Evolutionary conservation across 2,888 invertebrate species (phyloP).

Genomic region (Beris chalybata): DNA sequence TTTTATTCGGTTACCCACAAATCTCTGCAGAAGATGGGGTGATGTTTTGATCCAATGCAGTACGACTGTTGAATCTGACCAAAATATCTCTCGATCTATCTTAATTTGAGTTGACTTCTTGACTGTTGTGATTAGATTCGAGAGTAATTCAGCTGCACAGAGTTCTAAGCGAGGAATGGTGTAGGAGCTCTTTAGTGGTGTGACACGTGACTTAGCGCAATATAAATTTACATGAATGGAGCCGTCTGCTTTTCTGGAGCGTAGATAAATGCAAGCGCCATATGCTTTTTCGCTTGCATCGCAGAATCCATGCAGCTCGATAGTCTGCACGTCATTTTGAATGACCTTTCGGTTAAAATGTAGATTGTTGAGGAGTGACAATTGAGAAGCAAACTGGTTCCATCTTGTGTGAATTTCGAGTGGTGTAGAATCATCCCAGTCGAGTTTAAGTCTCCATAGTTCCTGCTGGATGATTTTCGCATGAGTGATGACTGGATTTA

Average conservation of each 20-base stretch:
- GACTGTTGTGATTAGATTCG: background rate
- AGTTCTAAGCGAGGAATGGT: background rate
- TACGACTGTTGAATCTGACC: background rate
- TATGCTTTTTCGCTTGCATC: slow-evolving; percentile 12
- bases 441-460: too few relatives aligned
- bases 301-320: slow-evolving; percentile 7
- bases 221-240: background rate
- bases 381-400: too few relatives aligned
- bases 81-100: background rate
- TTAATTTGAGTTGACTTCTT: background rate
- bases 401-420: too few relatives aligned
- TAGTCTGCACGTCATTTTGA: too few relatives aligned
- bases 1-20: background rate
- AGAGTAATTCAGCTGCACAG: background rate
- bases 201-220: background rate
- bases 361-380: too few relatives aligned
- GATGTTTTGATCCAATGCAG: background rate
- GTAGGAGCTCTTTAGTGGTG: background rate
- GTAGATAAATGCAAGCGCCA: slow-evolving; percentile 7
- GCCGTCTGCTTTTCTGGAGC: background rate
- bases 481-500: too few relatives aligned
- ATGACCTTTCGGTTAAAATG: too few relatives aligned
- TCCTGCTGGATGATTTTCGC: too few relatives aligned
- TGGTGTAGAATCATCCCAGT: too few relatives aligned
- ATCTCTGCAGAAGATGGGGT: background rate